Evolutionary conservation across 2,113 vertebrate species (phyloP).

Genomic region (Ia io): DNA sequence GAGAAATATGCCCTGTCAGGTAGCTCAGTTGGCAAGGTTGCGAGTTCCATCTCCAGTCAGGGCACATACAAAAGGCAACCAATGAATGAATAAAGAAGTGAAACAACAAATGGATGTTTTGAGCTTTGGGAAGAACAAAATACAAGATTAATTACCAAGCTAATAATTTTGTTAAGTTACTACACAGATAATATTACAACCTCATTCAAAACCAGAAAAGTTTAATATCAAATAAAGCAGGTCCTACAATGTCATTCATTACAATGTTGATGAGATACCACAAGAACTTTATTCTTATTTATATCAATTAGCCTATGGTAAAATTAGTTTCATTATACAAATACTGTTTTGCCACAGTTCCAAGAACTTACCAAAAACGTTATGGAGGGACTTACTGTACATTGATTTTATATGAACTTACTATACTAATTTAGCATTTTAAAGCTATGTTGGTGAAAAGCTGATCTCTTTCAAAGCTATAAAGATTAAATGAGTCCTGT

Average conservation of each 20-base stretch:
- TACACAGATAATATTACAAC: neutral
- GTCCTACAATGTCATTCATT: neutral
- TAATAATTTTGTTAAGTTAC: neutral
- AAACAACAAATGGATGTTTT: neutral
- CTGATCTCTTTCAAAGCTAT: neutral
- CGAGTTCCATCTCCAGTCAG: neutral
- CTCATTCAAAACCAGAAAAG: slow-evolving; percentile 3
- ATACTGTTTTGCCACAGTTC: neutral
- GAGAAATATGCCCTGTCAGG: neutral
- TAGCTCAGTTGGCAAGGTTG: neutral
- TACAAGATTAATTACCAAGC: neutral
- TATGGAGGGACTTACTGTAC: neutral
- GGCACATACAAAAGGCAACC: neutral
- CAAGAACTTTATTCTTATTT: too few species aligned
- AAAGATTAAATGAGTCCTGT: neutral
- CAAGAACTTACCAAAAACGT: neutral
- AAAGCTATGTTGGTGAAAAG: slow-evolving; percentile 28
- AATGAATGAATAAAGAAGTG: neutral
- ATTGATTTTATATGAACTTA: neutral
- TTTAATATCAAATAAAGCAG: neutral
- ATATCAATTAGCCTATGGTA: neutral
- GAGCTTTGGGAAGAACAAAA: neutral
- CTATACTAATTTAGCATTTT: neutral
- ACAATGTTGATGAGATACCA: neutral
- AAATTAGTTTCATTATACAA: neutral